A percentile compares a stretch with the other conserved stretches of the same genome.
Evolutionary conservation across 2,888 invertebrate genomes (phyloP).

Genomic region (Callinectes sapidus): DNA sequence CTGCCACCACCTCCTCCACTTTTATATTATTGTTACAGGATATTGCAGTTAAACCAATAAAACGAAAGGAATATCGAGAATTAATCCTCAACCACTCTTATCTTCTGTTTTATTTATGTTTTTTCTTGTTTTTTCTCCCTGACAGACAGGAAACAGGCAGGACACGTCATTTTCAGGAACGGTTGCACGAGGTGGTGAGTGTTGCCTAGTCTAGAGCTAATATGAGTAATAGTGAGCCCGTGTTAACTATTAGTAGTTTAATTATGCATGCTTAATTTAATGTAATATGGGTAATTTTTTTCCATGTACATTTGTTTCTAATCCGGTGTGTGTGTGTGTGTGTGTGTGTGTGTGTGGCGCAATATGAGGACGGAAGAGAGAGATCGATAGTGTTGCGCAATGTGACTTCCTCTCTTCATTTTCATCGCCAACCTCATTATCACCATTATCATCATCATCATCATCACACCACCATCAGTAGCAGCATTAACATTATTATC

Average conservation of each 20-base stretch:
- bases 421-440: not conserved
- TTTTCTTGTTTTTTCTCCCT: not conserved
- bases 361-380: not conserved
- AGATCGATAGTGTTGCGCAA: slow-evolving; percentile 7
- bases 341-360: slow-evolving; percentile 20
- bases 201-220: not conserved
- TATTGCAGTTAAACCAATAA: not conserved
- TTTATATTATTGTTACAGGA: not conserved
- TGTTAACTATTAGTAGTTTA: not conserved
- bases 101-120: not conserved
- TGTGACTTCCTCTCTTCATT: not conserved
- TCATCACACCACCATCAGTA: too few species aligned
- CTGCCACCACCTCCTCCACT: not conserved
- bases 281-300: not conserved
- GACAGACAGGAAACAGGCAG: not conserved
- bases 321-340: not conserved
- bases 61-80: not conserved
- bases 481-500: too few species aligned
- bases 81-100: not conserved
- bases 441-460: not conserved
- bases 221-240: not conserved
- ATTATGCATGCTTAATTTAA: not conserved
- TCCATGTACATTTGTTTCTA: too few species aligned
- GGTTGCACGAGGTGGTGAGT: not conserved
- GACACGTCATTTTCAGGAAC: not conserved